Percentiles rank a stretch among this genome's conserved stretches.
phyloP scores from a whole-genome alignment of 2,797 vertebrate species.

The Perodicticus potto region DNA sequence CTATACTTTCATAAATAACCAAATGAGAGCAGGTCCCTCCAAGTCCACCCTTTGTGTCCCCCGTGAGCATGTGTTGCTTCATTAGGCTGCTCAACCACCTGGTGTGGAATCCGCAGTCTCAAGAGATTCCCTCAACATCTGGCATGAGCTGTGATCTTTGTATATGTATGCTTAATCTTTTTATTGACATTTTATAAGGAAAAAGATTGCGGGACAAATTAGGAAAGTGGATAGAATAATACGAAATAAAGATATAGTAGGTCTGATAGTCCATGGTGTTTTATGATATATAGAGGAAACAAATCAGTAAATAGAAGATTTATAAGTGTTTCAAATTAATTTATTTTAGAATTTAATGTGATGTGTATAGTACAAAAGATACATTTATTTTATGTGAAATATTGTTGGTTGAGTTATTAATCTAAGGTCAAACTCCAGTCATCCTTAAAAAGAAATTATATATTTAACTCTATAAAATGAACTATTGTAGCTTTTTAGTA shows the following conservation, averaged over 20 bases:
- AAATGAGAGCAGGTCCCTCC: conserved; percentile 72
- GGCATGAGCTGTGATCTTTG: conserved; percentile 84
- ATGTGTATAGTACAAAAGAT: not conserved
- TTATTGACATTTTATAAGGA: conserved; percentile 76
- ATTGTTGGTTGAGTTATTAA: conserved; percentile 36
- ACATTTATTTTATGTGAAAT: not conserved
- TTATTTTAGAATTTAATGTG: conserved; percentile 39
- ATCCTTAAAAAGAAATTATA: conserved; percentile 45
- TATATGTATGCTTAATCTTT: conserved; percentile 78
- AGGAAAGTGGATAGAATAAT: conserved; percentile 53
- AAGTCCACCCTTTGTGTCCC: conserved; percentile 79
- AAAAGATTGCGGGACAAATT: conserved; percentile 76
- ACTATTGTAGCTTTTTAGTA: conserved; percentile 11
- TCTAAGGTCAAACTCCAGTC: not conserved
- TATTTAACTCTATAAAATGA: conserved; percentile 46
- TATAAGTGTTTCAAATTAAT: conserved; percentile 34
- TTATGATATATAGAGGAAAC: conserved; percentile 14
- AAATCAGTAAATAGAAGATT: not conserved
- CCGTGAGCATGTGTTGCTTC: conserved; percentile 81
- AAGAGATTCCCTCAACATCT: conserved; percentile 87
- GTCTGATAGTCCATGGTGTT: conserved; percentile 27
- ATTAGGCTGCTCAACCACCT: conserved; percentile 92
- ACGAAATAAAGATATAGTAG: conserved; percentile 9
- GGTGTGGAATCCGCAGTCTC: conserved; percentile 87
- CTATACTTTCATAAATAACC: conserved; percentile 62